Evolutionary conservation across 2,113 vertebrate genomes (phyloP), one percentile per base, ranked within the genome.

Genomic region (Barbus barbus): DNA sequence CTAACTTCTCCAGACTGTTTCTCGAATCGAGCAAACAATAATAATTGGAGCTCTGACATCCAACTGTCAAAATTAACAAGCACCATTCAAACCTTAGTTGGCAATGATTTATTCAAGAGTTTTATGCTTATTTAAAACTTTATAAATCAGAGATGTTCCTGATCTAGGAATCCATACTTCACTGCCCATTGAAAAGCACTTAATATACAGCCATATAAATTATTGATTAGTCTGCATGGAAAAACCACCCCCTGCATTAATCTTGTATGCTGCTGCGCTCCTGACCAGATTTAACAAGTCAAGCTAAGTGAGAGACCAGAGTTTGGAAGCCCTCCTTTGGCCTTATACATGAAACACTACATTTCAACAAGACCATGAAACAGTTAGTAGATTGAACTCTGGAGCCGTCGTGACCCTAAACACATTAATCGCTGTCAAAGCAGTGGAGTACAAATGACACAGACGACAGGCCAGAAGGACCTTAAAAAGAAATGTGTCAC

Each of bases 161-260:
- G 71, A 78, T 60, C 24, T 1, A 38, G 51, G 51, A 46, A 77
- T 88, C 86, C 83, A 85, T 87, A 81, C 44, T 36, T 61, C 33
- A 41, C 61, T 41, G 72, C 56, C 22, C 69, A 24, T 75, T 71
- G 69, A 84, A 51, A 76, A 86, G 81, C 81, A 73, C 83, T 82
- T 89, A 85, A 81, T 73, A 85, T 74, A 85, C 67, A 83, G 56
- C 51, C 81, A 79, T 83, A 86, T 89, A 51, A 83, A 87, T 87
- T 87, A 90, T 85, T 73, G 78, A 87, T 85, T 51, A 14, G 72
- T 46, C 78, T 58, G 60, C 56, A 14, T 67, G 12, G 79, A 73
- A 72, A 81, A 20, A 22, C 46, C 46, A 83, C 84, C 85, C 36
- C 33, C 41, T 63, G 46, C 83, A 89, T 90, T 85, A 83, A 90